Conservation (phyloP, 2,797 vertebrate species). For the Xenopus petersii region DNA sequence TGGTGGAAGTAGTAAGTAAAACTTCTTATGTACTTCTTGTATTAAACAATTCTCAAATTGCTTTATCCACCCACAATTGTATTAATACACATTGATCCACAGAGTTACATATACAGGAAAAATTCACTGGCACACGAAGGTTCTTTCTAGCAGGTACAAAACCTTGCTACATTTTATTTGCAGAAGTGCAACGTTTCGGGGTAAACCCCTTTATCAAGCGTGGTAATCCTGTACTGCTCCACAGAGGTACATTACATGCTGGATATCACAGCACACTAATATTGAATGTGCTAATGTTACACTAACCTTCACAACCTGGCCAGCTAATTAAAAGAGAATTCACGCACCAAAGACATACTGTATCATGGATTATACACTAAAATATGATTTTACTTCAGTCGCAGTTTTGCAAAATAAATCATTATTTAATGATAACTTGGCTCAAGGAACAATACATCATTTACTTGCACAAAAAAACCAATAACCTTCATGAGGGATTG, state of each 20-base stretch:
- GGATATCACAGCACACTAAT: constrained; percentile 12
- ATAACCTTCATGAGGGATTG: constrained; percentile 42
- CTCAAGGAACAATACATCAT: constrained; percentile 41
- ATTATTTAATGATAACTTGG: constrained; percentile 35
- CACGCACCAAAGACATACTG: not conserved
- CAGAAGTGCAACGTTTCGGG: too few species aligned
- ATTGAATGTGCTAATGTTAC: constrained; percentile 19
- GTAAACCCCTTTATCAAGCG: too few species aligned
- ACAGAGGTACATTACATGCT: constrained; percentile 4
- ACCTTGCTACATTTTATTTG: too few species aligned
- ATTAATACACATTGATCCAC: constrained; percentile 9
- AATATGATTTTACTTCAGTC: constrained; percentile 29
- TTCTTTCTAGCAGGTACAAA: too few species aligned
- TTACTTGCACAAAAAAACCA: constrained; percentile 39
- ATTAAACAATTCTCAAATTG: not conserved
- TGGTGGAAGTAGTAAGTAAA: too few species aligned
- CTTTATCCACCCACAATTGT: not conserved
- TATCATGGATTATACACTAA: constrained; percentile 2
- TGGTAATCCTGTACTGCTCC: too few species aligned
- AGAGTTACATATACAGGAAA: too few species aligned
- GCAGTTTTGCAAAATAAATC: constrained; percentile 28
- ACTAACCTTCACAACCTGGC: constrained; percentile 34
- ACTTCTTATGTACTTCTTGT: not conserved
- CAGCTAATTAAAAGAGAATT: constrained; percentile 17
- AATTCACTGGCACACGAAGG: too few species aligned